Evolutionary conservation across 2,797 vertebrate genomes (phyloP), one percentile per base, ranked within the genome.

Genomic region (Furcifer pardalis): DNA sequence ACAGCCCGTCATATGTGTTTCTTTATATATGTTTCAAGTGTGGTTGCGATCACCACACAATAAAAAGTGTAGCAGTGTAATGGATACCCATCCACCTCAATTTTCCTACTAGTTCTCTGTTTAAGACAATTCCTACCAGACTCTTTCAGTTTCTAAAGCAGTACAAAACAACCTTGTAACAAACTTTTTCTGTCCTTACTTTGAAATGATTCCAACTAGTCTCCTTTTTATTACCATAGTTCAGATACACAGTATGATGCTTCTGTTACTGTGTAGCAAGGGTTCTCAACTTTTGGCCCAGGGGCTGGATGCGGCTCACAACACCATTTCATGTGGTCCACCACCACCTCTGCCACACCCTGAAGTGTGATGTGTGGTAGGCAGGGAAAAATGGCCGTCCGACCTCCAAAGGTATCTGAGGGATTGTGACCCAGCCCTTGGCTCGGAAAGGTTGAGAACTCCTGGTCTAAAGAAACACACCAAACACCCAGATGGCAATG

Each of bases 21-120:
- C 74, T 49, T 63, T 82, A 77, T 86, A 56, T 0, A 49, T 81
- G 74, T 68, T 46, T n/a, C 44, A 21, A 71, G 52, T 49, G 40
- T 40, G 30, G 1, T 84, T 85, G 82, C 30, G 27, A 23, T 86
- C 59, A 25, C 75, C 77, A 8, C 84, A 37, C 83, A 84, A 78
- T 69, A 88, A 82, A 77, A 71, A 72, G 13, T 72, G 21, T 0
- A 13, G 35, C 9, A 2, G n/a, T 81, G 42, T 85, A 85, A 85
- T 81, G 81, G 46, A 72, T 46, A 69, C 40, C 21, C 3, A 10
- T 17, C 30, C 32, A 37, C 59, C 44, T 89, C 86, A 52, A 5
- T 79, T 89, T 4, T 40, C 25, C 76, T 74, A 17, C 23, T 42
- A 82, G 59, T 9, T 32, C 0, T 0, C 56, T 77, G 42, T 79